These are phyloP conservation scores for Brachyopa scutellaris DNA, from an alignment of 2,888 invertebrate genomes.

Conservation along the genomic window DNA sequence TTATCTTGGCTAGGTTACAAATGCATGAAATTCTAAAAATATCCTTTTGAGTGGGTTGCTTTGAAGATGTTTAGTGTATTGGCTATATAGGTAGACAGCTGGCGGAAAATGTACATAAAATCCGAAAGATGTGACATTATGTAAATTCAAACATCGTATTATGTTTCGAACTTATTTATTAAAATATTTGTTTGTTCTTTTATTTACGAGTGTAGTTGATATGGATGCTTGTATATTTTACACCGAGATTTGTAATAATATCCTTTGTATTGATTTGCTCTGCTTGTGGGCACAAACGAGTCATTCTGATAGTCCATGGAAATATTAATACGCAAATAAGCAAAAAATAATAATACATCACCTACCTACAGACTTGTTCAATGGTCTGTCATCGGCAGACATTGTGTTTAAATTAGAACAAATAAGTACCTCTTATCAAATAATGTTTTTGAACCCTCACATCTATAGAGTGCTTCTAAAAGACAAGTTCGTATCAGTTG, in stretches of 20 bases:
- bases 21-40: constrained; percentile 26
- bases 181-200: background rate
- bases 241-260: too few relatives aligned
- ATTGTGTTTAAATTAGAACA: too few relatives aligned
- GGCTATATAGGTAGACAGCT: constrained; percentile 1
- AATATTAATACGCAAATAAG: too few relatives aligned
- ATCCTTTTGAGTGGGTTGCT: constrained; percentile 5
- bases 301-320: too few relatives aligned
- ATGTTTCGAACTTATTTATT: constrained; percentile 10
- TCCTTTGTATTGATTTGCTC: constrained; percentile 2
- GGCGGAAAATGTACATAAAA: background rate
- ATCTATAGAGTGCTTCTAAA: too few relatives aligned
- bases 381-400: too few relatives aligned
- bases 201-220: background rate
- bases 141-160: background rate
- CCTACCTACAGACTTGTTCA: too few relatives aligned
- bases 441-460: too few relatives aligned
- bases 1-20: constrained; percentile 11
- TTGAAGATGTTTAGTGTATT: background rate
- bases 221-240: too few relatives aligned
- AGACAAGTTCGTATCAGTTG: too few relatives aligned
- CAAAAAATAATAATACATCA: too few relatives aligned
- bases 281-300: background rate
- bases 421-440: too few relatives aligned
- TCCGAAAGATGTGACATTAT: constrained; percentile 5